Base-by-base conservation (phyloP, 2,113 vertebrate species). In the Tichodroma muraria region DNA sequence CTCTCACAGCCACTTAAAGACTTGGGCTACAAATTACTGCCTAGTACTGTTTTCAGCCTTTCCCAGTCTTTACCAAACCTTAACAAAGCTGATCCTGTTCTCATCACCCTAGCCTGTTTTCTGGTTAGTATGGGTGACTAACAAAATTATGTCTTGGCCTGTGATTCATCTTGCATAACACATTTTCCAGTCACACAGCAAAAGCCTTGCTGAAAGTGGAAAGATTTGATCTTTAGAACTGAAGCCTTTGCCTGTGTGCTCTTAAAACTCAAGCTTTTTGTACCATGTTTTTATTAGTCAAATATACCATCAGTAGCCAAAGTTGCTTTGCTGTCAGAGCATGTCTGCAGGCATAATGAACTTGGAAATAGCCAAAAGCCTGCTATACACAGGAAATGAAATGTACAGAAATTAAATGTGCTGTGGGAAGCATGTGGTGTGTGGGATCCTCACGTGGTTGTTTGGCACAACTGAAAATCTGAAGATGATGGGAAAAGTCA, bases 91-190 rank as follows among this genome's bases (percentile, higher is more conserved):
- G 83, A 15, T 76, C 11, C 69, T 85, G 80, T 76, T 85, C 76
- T 96, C 93, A 52, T 88, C 61, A 93, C 72, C 70, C 77, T 90
- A 71, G 90, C 91, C 83, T 94, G 89, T 79, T 94, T 96, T 95
- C 94, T 97, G 89, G 88, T 94, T 94, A 95, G 50, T 87, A 68
- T 71, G 84, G 96, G 79, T 93, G 96, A 97, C 91, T 95, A 95
- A 95, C 80, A 94, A 92, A 95, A 91, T 91, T 83, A 90, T 80
- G 77, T 88, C 93, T 96, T 91, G 53, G 57, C 53, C 53, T 81
- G 83, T 97, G 97, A 98, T 97, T 98, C 97, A 98, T 97, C 94
- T 96, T 95, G 80, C 89, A 87, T 86, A 93, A 96, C 30, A 4
- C 88, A 75, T 97, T 97, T 98, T 97, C 97, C 97, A 95, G 92